phyloP scores from a whole-genome alignment of 2,113 vertebrate species.

The Saguinus midas region DNA sequence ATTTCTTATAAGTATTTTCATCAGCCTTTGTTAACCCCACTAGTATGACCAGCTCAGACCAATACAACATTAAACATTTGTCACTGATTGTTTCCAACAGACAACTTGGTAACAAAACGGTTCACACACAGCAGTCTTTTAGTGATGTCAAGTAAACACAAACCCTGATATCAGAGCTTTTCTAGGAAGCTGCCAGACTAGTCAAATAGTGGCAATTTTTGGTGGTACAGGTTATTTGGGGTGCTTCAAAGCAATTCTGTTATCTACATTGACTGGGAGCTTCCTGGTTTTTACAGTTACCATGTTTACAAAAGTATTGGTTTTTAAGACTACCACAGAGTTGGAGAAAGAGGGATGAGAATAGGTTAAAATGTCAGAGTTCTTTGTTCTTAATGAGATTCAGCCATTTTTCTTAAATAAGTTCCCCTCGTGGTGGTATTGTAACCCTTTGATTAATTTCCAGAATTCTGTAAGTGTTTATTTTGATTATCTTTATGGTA shows the following conservation, averaged over 20 bases:
- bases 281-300: background rate
- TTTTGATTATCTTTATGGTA: background rate
- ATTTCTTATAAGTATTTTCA: background rate
- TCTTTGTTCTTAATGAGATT: background rate
- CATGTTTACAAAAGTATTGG: fast-evolving
- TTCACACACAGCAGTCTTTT: background rate
- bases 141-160: background rate
- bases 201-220: background rate
- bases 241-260: background rate
- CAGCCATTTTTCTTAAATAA: background rate
- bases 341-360: background rate
- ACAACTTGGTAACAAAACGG: background rate
- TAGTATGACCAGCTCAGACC: background rate
- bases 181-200: background rate
- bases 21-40: background rate
- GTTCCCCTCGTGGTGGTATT: background rate
- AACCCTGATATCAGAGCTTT: background rate
- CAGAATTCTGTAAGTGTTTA: background rate
- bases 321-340: background rate
- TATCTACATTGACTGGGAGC: background rate
- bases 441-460: background rate
- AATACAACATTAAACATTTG: background rate
- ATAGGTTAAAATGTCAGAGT: background rate
- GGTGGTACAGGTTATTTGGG: background rate
- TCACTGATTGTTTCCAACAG: background rate